Evolutionary conservation across 2,797 vertebrate genomes (phyloP).

Genomic region (Tiaroga cobitis): DNA sequence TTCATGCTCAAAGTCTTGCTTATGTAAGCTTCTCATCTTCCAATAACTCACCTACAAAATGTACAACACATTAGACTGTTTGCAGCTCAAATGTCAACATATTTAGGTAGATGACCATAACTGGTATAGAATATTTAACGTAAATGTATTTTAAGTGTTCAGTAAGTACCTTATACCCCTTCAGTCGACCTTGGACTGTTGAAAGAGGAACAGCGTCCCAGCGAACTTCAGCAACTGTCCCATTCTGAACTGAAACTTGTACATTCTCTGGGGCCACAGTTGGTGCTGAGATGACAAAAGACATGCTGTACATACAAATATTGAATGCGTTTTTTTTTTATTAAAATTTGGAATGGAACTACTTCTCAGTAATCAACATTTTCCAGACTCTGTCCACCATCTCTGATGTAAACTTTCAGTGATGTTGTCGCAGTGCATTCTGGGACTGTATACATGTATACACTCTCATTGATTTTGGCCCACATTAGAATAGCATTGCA

Average conservation of each 20-base stretch:
- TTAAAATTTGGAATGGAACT: neutral
- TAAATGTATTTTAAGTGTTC: constrained; percentile 11
- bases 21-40: constrained; percentile 79
- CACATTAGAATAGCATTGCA: neutral
- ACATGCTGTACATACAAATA: neutral
- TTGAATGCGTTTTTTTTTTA: neutral
- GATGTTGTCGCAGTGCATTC: neutral
- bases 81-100: neutral
- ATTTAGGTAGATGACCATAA: neutral
- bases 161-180: constrained; percentile 87
- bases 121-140: neutral
- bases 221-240: constrained; percentile 87
- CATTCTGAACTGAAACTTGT: constrained; percentile 83
- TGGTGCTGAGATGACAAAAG: constrained; percentile 78
- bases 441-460: neutral
- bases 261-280: constrained; percentile 85
- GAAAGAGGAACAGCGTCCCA: constrained; percentile 87
- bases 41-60: constrained; percentile 86
- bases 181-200: constrained; percentile 85
- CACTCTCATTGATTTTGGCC: neutral
- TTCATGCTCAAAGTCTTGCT: constrained; percentile 75
- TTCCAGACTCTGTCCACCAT: neutral
- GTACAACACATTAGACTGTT: neutral
- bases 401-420: neutral
- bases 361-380: neutral